phyloP scores from a whole-genome alignment of 2,113 vertebrate genomes.

The Diadophis punctatus region DNA sequence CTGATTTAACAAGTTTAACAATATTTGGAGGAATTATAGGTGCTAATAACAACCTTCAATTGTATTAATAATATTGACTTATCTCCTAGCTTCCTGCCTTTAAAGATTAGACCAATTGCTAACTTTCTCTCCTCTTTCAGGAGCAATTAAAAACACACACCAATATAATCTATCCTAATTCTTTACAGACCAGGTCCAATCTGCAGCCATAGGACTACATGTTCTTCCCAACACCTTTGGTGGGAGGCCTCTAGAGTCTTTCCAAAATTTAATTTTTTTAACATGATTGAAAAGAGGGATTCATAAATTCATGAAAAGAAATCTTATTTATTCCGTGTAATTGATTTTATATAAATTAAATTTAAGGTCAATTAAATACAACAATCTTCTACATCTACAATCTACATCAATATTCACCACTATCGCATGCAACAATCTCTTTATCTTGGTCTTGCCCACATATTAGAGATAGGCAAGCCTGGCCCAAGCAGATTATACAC shows the following conservation, averaged over 20 bases:
- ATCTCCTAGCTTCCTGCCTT: background rate
- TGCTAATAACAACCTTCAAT: background rate
- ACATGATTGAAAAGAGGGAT: background rate
- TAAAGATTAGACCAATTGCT: background rate
- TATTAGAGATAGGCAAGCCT: background rate
- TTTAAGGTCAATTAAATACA: background rate
- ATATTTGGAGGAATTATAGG: background rate
- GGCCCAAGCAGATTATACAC: background rate
- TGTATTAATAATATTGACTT: background rate
- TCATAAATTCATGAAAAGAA: background rate
- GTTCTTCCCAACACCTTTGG: background rate
- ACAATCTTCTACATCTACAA: background rate
- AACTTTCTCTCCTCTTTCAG: background rate
- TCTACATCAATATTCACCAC: too few relatives aligned
- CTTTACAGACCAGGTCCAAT: background rate
- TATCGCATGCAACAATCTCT: background rate
- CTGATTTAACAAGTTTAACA: background rate
- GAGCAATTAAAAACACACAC: background rate
- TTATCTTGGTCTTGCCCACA: background rate
- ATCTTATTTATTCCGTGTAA: background rate
- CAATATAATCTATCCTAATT: background rate
- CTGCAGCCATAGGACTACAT: background rate
- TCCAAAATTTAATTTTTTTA: background rate
- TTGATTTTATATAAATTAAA: background rate
- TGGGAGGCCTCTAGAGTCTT: background rate